A percentile compares a stretch with the other conserved stretches of the same genome.
These are phyloP conservation scores for Margarornis squamiger DNA, from an alignment of 2,797 vertebrate species.

Conservation along the genomic window DNA sequence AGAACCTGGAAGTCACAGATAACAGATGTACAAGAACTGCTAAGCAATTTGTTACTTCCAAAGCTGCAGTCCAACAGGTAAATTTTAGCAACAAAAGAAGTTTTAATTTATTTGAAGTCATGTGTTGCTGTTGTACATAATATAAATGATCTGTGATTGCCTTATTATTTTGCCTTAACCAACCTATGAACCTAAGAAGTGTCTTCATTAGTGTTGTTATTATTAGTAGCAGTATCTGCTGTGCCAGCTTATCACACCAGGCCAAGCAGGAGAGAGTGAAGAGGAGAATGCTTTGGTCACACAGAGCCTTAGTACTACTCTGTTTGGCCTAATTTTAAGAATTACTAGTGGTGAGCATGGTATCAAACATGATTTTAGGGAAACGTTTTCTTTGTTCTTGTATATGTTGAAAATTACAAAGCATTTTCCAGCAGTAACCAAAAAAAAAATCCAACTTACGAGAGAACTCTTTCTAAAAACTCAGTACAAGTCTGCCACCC, in stretches of 20 bases:
- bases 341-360: background rate
- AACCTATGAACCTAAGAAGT: background rate
- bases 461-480: background rate
- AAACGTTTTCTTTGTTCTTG: background rate
- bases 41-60: background rate
- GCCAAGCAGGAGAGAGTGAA: background rate
- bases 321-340: background rate
- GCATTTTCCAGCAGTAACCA: background rate
- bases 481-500: conserved; percentile 49
- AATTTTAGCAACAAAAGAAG: background rate
- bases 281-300: background rate
- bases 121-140: background rate
- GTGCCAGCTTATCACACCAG: background rate
- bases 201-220: background rate
- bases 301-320: background rate
- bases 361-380: background rate
- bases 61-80: background rate
- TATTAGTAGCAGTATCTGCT: background rate
- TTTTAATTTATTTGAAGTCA: background rate
- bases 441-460: background rate
- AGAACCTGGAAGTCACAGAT: background rate
- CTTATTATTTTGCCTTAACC: background rate
- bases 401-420: background rate
- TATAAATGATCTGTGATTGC: background rate
- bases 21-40: background rate